Evolutionary conservation across 1,140 invertebrate species (phyloP).

Genomic region (Drosophila nasuta): DNA sequence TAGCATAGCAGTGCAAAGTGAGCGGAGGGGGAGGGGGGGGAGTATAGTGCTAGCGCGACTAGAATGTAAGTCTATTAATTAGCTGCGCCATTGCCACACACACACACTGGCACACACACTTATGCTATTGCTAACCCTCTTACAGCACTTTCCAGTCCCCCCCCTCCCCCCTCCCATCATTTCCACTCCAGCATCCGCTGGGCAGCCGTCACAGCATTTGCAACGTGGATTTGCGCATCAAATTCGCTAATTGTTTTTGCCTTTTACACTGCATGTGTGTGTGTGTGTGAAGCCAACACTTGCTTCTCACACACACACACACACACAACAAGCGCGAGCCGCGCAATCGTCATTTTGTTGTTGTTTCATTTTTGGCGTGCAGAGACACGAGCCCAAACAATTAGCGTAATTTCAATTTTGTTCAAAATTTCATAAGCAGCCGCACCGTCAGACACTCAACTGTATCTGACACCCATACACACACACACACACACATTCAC

Average conservation of each 20-base stretch:
- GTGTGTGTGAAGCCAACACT: conserved; percentile 17
- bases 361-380: conserved; percentile 6
- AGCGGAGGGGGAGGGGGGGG: no score
- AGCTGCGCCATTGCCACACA: conserved; percentile 2
- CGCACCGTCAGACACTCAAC: conserved; percentile 35
- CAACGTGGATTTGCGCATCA: conserved; percentile 77
- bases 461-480: conserved; percentile 32
- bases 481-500: conserved; percentile 9
- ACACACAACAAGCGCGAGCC: not conserved
- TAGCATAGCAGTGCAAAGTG: not conserved
- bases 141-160: not conserved
- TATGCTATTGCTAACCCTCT: not conserved
- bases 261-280: conserved; percentile 37
- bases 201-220: conserved; percentile 30
- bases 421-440: conserved; percentile 84
- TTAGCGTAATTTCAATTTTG: conserved; percentile 85
- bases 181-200: not conserved
- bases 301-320: conserved; percentile 20
- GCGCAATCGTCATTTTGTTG: conserved; percentile 6
- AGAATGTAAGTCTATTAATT: conserved; percentile 29
- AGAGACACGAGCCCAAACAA: conserved; percentile 67
- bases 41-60: conserved; percentile 12
- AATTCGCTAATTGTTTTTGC: conserved; percentile 83
- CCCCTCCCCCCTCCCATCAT: no score
- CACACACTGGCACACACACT: not conserved